These are phyloP conservation scores for Crenichthys baileyi DNA, from an alignment of 2,797 vertebrate species.

Conservation along the genomic window DNA sequence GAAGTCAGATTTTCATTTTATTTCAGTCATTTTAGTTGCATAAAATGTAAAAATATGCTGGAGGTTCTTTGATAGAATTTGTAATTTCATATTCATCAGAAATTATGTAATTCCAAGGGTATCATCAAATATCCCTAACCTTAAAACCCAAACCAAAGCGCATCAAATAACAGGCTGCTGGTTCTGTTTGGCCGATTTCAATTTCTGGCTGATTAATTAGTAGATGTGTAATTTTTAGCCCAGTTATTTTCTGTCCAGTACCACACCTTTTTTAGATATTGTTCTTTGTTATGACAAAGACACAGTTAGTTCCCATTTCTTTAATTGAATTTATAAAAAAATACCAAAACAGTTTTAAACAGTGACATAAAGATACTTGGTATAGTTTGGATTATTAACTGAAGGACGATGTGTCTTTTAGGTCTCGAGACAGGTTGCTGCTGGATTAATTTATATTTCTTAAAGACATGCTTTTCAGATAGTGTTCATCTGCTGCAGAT, in stretches of 20 bases:
- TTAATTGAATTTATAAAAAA: not conserved
- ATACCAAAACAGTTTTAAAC: not conserved
- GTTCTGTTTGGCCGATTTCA: not conserved
- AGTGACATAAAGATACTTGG: not conserved
- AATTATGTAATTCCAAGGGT: not conserved
- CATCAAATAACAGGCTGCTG: not conserved
- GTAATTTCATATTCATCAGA: too few species aligned
- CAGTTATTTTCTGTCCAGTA: too few species aligned
- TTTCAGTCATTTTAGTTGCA: too few species aligned
- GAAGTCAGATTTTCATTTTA: too few species aligned
- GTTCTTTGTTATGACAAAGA: too few species aligned
- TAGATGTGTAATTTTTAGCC: not conserved
- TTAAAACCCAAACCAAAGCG: not conserved
- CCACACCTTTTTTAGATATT: too few species aligned
- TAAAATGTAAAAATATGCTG: too few species aligned
- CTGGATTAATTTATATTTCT: not conserved
- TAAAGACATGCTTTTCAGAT: not conserved
- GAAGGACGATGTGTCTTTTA: not conserved
- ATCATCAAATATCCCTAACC: not conserved
- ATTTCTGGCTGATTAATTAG: too few species aligned
- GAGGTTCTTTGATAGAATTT: too few species aligned
- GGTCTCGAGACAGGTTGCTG: not conserved
- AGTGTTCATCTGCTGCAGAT: not conserved
- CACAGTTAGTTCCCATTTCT: not conserved
- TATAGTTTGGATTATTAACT: not conserved